A percentile compares a stretch with the other conserved stretches of the same genome.
Evolutionary conservation across 1,140 invertebrate genomes (phyloP).

Genomic region (Sitodiplosis mosellana): DNA sequence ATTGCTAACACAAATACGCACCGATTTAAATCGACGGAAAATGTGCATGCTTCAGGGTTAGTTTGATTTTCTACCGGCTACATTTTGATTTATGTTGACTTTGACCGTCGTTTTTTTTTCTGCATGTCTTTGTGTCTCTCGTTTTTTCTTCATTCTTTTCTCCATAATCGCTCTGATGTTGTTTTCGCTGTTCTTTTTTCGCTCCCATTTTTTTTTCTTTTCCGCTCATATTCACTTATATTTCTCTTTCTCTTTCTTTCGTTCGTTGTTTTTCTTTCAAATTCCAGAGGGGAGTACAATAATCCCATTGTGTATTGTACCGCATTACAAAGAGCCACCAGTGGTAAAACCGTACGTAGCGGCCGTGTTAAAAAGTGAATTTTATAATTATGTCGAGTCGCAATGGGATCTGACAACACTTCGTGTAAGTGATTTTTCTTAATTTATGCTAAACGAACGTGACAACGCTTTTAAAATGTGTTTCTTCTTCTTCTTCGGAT

Average conservation of each 20-base stretch:
- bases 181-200: too few relatives aligned
- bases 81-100: too few relatives aligned
- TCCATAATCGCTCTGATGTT: too few relatives aligned
- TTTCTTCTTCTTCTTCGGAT: too few relatives aligned
- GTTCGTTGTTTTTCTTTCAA: too few relatives aligned
- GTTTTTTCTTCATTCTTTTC: background rate
- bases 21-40: conserved; percentile 54
- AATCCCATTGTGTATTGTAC: conserved; percentile 4
- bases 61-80: conserved; percentile 1
- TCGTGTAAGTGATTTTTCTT: conserved; percentile 29
- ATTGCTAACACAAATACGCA: conserved; percentile 52
- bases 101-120: too few relatives aligned
- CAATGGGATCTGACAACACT: conserved; percentile 85
- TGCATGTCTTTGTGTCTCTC: background rate
- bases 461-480: too few relatives aligned
- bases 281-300: background rate
- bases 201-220: too few relatives aligned
- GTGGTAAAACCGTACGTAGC: conserved; percentile 1
- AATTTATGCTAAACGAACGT: too few relatives aligned
- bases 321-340: conserved; percentile 1
- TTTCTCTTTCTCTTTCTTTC: too few relatives aligned
- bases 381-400: conserved; percentile 22
- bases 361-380: conserved; percentile 1
- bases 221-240: too few relatives aligned
- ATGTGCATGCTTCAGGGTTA: conserved; percentile 33